Base-by-base conservation (phyloP, 2,113 vertebrate genomes). In the Meleagris gallopavo region DNA sequence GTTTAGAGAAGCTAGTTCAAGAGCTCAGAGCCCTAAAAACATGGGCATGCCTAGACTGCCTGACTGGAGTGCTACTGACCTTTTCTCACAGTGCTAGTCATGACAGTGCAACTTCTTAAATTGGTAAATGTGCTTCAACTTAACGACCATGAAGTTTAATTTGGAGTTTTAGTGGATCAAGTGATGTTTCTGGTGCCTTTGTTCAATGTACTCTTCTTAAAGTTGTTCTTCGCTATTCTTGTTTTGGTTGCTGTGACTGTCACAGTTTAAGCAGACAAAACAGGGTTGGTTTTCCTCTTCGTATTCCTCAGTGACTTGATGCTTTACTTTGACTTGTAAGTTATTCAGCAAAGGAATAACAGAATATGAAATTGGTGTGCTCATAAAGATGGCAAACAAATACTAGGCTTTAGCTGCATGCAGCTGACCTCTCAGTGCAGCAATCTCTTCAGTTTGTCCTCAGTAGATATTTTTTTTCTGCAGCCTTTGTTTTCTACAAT, bases 371-470 rank as follows among this genome's bases (percentile, higher is more conserved):
- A 77, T 85, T 24, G 21, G 0, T 30, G 30, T 73, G 36, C 69
- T 90, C 67, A 48, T 65, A 83, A 90, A 73, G 48, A 36, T 7
- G 6, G 46, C 41, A 70, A 79, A 77, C 71, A 93, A 15, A 76
- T 72, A 30, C 13, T 48, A 1, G 52, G 11, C 57, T 48, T 96
- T 84, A 41, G 65, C 67, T 76, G 52, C 54, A 52, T 93, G 66
- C 84, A 76, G 43, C 74, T 95, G 93, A 91, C 84, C 81, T 79
- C 57, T 94, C 66, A 79, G 1, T 40, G 54, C n/a, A 82, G 16
- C 30, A 79, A 65, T 89, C 94, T n/a, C 57, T 87, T 93, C 43
- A 64, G 13, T 75, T 87, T 89, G 45, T 84, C 70, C 34, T 91
- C 17, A 60, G 55, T 25, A 50, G 25, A 25, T 50, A 8, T 25